Conservation (phyloP, 2,888 invertebrate species). For the Thalpophila matura region DNA sequence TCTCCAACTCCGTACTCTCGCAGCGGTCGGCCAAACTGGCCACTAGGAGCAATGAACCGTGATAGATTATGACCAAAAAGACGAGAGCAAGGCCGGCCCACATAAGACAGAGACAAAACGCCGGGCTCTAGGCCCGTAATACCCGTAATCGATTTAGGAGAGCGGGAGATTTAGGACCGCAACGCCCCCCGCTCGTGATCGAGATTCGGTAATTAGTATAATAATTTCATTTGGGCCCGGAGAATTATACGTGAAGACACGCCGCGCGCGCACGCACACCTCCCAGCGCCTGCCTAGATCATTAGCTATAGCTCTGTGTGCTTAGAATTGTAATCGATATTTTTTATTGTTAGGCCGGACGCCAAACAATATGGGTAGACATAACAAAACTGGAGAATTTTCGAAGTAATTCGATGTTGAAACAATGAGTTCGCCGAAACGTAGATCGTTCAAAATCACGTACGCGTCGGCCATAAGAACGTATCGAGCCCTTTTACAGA, state of each 20-base stretch:
- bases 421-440: conserved; percentile 78
- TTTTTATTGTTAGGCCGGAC: conserved; percentile 63
- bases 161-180: conserved; percentile 84
- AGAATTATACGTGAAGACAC: conserved; percentile 77
- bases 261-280: conserved; percentile 70
- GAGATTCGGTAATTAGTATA: conserved; percentile 88
- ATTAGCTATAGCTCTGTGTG: conserved; percentile 59
- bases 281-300: conserved; percentile 46
- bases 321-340: conserved; percentile 62
- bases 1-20: conserved; percentile 51
- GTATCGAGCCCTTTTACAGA: conserved; percentile 74
- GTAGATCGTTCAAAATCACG: conserved; percentile 66
- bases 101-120: conserved; percentile 88
- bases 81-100: conserved; percentile 82
- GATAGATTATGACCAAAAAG: conserved; percentile 85
- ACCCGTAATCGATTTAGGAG: conserved; percentile 87
- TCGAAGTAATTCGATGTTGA: conserved; percentile 70
- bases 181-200: conserved; percentile 83
- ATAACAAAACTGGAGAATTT: conserved; percentile 75
- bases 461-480: conserved; percentile 65
- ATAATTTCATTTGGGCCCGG: conserved; percentile 85
- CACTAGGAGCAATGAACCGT: conserved; percentile 85
- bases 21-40: conserved; percentile 66
- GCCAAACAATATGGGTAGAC: conserved; percentile 70
- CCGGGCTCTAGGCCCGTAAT: conserved; percentile 83